Conservation (phyloP, 2,113 vertebrate species). For the Mola mola region DNA sequence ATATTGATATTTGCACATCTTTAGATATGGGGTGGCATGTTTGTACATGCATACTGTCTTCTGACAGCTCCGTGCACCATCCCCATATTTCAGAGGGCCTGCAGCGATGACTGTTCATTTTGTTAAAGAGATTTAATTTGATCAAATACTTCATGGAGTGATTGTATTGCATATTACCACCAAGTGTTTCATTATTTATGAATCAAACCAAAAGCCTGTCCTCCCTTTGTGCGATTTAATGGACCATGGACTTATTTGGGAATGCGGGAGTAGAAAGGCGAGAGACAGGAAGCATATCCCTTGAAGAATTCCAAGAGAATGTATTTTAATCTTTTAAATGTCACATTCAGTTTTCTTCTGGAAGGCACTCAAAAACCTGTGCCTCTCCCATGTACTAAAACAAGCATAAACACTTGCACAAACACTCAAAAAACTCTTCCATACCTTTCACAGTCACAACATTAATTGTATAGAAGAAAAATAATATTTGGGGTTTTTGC, state of each 20-base stretch:
- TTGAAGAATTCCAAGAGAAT: slow-evolving; percentile 60
- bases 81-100: too few species aligned
- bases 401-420: too few species aligned
- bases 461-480: too few species aligned
- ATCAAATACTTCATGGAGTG: slow-evolving; percentile 38
- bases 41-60: not conserved
- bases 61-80: too few species aligned
- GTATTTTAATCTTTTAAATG: slow-evolving; percentile 68
- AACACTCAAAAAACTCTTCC: too few species aligned
- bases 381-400: slow-evolving; percentile 17
- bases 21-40: not conserved
- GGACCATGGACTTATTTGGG: slow-evolving; percentile 60
- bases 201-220: slow-evolving; percentile 69
- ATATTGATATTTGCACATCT: slow-evolving; percentile 4
- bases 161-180: slow-evolving; percentile 39
- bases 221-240: slow-evolving; percentile 64
- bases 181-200: slow-evolving; percentile 63
- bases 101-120: slow-evolving; percentile 30
- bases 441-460: too few species aligned
- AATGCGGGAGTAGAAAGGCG: slow-evolving; percentile 49
- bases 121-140: slow-evolving; percentile 36
- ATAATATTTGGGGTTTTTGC: too few species aligned
- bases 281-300: slow-evolving; percentile 31
- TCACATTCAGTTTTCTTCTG: slow-evolving; percentile 65
- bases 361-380: slow-evolving; percentile 24